Percentiles rank a stretch among this genome's conserved stretches.
Conservation (phyloP, 2,888 invertebrate genomes). For the Caenorhabditis zanzibari region DNA sequence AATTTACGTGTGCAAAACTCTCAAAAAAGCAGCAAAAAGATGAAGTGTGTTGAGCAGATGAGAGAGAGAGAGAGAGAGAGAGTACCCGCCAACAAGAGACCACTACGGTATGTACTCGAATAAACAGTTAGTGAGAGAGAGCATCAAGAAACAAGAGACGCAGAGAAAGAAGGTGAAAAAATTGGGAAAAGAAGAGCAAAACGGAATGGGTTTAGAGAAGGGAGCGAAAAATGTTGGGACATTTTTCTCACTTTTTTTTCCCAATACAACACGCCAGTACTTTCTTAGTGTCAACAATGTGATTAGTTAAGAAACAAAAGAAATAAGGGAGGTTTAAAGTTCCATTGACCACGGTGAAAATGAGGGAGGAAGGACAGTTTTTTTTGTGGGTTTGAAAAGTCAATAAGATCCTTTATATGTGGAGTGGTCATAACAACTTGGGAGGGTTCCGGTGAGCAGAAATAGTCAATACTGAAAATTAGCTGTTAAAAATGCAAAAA, state of each 20-base stretch:
- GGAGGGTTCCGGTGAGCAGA: background rate
- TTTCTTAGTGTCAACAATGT: constrained; percentile 9
- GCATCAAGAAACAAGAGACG: background rate
- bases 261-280: background rate
- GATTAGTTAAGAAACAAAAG: constrained; percentile 17
- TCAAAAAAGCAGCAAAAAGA: constrained; percentile 3
- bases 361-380: background rate
- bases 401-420: background rate
- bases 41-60: constrained; percentile 48
- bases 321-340: constrained; percentile 19
- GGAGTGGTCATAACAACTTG: background rate
- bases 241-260: constrained; percentile 20
- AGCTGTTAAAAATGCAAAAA: no score
- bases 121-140: constrained; percentile 43
- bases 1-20: constrained; percentile 5
- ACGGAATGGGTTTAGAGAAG: background rate
- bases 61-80: background rate
- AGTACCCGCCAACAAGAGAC: constrained; percentile 16
- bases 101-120: constrained; percentile 57
- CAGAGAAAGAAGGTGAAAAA: constrained; percentile 22
- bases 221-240: constrained; percentile 12
- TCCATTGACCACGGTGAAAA: constrained; percentile 19
- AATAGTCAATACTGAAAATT: no score
- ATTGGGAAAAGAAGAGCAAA: background rate
- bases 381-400: constrained; percentile 1